A percentile compares a stretch with the other conserved stretches of the same genome.
Evolutionary conservation across 2,888 invertebrate genomes (phyloP).

Genomic region (Dorcus hopei): DNA sequence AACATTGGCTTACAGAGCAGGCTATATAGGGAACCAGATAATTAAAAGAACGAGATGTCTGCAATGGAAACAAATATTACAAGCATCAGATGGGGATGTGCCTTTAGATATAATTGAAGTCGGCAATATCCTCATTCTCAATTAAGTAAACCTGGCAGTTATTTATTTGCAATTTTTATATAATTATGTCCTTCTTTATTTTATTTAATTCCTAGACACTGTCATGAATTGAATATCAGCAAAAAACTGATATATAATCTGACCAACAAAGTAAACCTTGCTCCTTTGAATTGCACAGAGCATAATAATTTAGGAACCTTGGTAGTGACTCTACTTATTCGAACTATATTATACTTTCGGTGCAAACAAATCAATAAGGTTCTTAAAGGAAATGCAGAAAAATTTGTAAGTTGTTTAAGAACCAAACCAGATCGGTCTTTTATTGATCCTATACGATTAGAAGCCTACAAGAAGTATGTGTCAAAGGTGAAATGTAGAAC

Average conservation of each 20-base stretch:
- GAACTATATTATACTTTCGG: not conserved
- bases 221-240: not conserved
- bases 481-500: too few species aligned
- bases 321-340: not conserved
- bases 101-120: too few species aligned
- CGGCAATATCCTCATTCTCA: too few species aligned
- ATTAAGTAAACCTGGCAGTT: too few species aligned
- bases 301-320: not conserved
- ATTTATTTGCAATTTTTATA: too few species aligned
- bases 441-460: not conserved
- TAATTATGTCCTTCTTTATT: not conserved
- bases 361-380: not conserved
- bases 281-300: not conserved
- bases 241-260: not conserved
- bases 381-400: not conserved
- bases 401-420: not conserved
- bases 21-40: too few species aligned
- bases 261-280: not conserved
- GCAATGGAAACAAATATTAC: too few species aligned
- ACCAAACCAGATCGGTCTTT: not conserved
- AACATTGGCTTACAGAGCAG: too few species aligned
- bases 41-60: too few species aligned
- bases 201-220: not conserved
- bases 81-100: too few species aligned
- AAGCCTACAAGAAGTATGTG: not conserved